Evolutionary conservation across 2,797 vertebrate genomes (phyloP), one percentile per base, ranked within the genome.

Genomic region (Peromyscus attwateri): DNA sequence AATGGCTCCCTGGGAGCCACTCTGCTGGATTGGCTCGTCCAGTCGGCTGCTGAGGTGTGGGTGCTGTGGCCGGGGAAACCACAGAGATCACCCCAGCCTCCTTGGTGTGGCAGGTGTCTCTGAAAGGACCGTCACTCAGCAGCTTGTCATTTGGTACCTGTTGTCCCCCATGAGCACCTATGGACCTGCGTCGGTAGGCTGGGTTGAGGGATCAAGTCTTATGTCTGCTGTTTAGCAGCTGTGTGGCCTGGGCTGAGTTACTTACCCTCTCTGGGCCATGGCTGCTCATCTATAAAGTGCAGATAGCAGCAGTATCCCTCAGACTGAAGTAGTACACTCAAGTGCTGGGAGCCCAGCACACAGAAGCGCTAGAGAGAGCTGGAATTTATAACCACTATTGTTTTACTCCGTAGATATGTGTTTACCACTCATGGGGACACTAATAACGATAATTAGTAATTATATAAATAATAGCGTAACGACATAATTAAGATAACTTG

Each of bases 1-100:
- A 87, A 49, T 84, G 94, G 96, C 89, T 97, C 97, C 97, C 90
- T 76, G 1, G 96, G 95, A 98, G 57, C 96, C 70, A 43, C 91
- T 97, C 60, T 0, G 81, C 92, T 96, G 14, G 10, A 94, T 91
- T 77, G 94, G 85, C 73, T 73, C 16, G 80, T 88, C 64, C 34
- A 89, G 95, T 57, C 0, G 0, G 37, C 64, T 68, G 70, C 80
- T 64, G 75, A 52, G 85, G n/a, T 1, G 43, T 87, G 84, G 95
- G 97, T 96, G 96, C 96, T 43, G 57, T 0, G 34, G 89, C 80
- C 46, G 2, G 43, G 21, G 82, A 95, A 91, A 97, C 96, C 96
- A n/a, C 97, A 97, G 73, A 75, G 96, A 87, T 97, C 92, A 93
- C 46, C 14, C 25, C 52, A 57, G 66, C 29, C 0, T 14, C 93